Evolutionary conservation across 2,797 vertebrate species (phyloP).

Genomic region (Sphenopsis melanotis): DNA sequence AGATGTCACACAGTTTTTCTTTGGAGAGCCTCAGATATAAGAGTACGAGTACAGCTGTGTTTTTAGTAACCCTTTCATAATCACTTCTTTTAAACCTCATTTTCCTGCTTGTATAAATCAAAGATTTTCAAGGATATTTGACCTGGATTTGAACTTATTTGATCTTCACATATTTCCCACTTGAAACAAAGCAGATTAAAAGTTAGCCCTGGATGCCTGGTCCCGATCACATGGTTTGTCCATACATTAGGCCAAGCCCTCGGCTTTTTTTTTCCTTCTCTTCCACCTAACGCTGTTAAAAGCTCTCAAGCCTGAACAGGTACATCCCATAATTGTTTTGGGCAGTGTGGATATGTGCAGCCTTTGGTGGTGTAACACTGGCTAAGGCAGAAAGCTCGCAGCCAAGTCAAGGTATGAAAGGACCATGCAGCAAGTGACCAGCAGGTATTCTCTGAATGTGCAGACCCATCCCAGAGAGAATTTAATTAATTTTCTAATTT

Average conservation of each 20-base stretch:
- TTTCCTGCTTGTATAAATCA: slow-evolving; percentile 78
- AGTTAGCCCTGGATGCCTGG: slow-evolving; percentile 62
- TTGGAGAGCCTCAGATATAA: slow-evolving; percentile 72
- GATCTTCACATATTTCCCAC: slow-evolving; percentile 69
- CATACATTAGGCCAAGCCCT: slow-evolving; percentile 46
- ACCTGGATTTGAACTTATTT: slow-evolving; percentile 79
- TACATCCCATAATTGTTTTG: neutral
- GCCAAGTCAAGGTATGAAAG: neutral
- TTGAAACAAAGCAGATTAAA: slow-evolving; percentile 70
- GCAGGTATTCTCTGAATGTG: neutral
- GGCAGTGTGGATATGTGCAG: neutral
- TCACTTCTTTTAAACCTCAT: slow-evolving; percentile 77
- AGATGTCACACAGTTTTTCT: slow-evolving; percentile 91
- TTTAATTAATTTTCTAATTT: neutral
- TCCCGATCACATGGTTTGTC: slow-evolving; percentile 56
- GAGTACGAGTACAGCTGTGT: slow-evolving; percentile 84
- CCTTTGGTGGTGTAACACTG: neutral
- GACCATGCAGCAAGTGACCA: accelerated
- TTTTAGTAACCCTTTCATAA: slow-evolving; percentile 87
- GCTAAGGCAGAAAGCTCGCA: neutral
- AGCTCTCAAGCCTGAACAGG: slow-evolving; percentile 15
- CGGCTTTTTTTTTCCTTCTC: neutral
- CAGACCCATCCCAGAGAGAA: neutral
- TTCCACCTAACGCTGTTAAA: neutral
- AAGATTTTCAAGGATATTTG: slow-evolving; percentile 75